Evolutionary conservation across 2,888 invertebrate species (phyloP), one percentile per base, ranked within the genome.

Genomic region (Leucophenga montana): DNA sequence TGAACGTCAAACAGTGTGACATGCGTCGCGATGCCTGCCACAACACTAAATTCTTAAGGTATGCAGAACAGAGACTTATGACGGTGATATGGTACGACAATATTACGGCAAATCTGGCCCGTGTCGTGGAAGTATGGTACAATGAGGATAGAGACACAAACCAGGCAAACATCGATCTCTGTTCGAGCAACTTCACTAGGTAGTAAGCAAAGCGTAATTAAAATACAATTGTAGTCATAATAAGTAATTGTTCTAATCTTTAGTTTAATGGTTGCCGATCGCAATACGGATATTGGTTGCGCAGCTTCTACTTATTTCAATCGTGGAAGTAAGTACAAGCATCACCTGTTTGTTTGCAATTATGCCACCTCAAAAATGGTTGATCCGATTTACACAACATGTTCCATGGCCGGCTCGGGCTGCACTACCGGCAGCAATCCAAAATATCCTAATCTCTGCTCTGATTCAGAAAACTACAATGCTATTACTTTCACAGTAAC

Each of bases 41-140:
- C 71, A 84, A 79, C 13, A 86, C 86, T 4, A 69, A 76, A 0
- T 66, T 53, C n/a, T 86, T 83, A 66, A 62, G 67, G 9, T 81
- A 74, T 68, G 56, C 85, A 14, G 86, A 87, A 3, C 86, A 86
- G 74, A 86, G 86, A 65, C 69, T 84, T 59, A 85, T 80, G n/a
- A 68, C 71, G 69, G 67, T 71, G 4, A 61, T 75, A 46, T 84
- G 27, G 27, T 2, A 0, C 14, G 72, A 66, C 64, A 73, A 11
- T 31, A n/a, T 0, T 61, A 66, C 14, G 1, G 54, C 9, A 56
- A 33, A 0, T 27, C 33, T 71, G 0, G 1, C 71, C 0, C 0
- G 16, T 0, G 65, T 64, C 33, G 77, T 86, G 0, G 68, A 82
- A 20, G 71, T 73, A 62, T 85, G 86, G 86, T 86, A 79, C 75